These are phyloP conservation scores for Glossophaga mutica DNA, from an alignment of 2,797 vertebrate species.

Conservation along the genomic window DNA sequence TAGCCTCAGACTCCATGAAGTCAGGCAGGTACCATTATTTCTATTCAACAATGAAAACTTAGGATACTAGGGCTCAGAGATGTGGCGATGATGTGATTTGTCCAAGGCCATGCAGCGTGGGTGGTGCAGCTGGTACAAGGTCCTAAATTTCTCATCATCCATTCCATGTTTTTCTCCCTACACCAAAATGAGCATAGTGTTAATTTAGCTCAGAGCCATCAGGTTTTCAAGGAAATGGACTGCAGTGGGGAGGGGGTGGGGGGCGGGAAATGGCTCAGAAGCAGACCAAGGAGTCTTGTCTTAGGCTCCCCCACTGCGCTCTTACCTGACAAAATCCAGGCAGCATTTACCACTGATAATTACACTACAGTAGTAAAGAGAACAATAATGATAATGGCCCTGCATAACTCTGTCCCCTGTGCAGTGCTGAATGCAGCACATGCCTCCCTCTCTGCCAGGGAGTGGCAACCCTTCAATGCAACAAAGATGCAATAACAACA, in stretches of 20 bases:
- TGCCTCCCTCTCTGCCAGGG: background rate
- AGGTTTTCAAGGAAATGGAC: background rate
- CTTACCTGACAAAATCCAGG: background rate
- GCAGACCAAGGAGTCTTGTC: background rate
- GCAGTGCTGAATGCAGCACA: background rate
- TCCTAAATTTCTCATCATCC: background rate
- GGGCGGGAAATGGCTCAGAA: background rate
- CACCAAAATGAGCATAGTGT: background rate
- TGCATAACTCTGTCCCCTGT: background rate
- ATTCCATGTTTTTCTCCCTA: background rate
- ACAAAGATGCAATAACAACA: background rate
- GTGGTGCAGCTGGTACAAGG: background rate
- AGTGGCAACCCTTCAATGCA: background rate
- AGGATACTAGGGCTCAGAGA: background rate
- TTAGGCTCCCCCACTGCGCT: background rate
- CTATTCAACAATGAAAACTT: background rate
- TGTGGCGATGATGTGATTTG: fast-evolving
- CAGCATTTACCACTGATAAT: background rate
- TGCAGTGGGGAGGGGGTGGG: background rate
- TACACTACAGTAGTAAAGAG: fast-evolving
- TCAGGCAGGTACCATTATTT: background rate
- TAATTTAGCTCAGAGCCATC: background rate
- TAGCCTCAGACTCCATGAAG: background rate
- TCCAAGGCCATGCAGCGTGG: background rate
- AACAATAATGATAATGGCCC: background rate